Evolutionary conservation across 2,888 invertebrate species (phyloP), one percentile per base, ranked within the genome.

Genomic region (Mellilla xanthometata): DNA sequence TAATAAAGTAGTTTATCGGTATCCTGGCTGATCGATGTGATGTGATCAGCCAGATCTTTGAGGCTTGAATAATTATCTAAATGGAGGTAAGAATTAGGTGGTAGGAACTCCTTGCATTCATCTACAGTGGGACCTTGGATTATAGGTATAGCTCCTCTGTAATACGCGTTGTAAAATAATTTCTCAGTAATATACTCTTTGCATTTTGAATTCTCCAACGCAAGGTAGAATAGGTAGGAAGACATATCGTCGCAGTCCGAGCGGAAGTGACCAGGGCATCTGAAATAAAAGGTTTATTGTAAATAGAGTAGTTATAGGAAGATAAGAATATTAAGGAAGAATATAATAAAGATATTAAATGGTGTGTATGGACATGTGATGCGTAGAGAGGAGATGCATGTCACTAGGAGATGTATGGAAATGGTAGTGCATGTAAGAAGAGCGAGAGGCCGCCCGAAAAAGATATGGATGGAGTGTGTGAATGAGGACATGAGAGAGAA

Each of bases 181-280:
- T 95, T 95, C 64, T 95, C 94, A 0, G 94, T 94, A 31, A 94
- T 72, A 59, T 95, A 95, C 64, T 94, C 92, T 3, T 83, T 81
- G 62, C 95, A 95, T 56, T 92, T 91, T 0, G 93, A 91, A 64
- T 94, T 94, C 72, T 95, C 95, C 53, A 94, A 92, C 0, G 93
- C 91, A 28, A 95, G 70, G 60, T 94, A 94, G 68, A 95, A 95
- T 57, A 93, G 82, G 69, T 94, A 95, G 5, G 86, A 60, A 0
- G 84, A 72, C 29, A 94, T 72, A 3, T 72, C 54, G 2, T 81
- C 70, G 56, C 94, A 95, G 65, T 94, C 93, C 1, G 72, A 62
- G 54, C 54, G 76, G 54, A 92, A 93, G 67, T 93, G 93, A 7
- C 93, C 93, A 0, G 93, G 92, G 58, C 94, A 94, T 22, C 92